Evolutionary conservation across 2,113 vertebrate genomes (phyloP), one percentile per base, ranked within the genome.

Genomic region (Laticauda colubrina): DNA sequence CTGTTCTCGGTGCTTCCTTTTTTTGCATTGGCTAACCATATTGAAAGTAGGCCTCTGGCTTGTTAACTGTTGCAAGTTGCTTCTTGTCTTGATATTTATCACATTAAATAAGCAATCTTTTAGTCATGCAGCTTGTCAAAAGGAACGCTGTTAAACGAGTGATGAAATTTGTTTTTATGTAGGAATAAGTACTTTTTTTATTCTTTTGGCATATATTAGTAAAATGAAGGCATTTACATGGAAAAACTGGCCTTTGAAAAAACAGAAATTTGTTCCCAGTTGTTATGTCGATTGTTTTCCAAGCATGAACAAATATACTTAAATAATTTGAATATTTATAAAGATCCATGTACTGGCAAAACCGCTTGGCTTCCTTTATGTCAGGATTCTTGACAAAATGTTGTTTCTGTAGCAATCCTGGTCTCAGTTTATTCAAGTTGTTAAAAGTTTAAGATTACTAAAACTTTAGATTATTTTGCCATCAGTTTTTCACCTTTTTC

Each of bases 191-290:
- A 51, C 39, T 90, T 92, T 15, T 86, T 55, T 85, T 64, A 54
- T 85, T n/a, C 57, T 20, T 54, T 43, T 95, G 55, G 20, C 88
- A 59, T 54, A 34, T 59, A 93, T 85, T 92, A 75, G 21, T 85
- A 81, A 95, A n/a, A 24, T 59, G 21, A 94, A 87, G 87, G 94
- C 59, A 92, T 90, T 29, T 86, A 61, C 39, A 89, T 92, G 61
- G 24, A 7, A 5, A 93, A 90, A 20, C 48, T 81, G n/a, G 88
- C 85, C 3, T 45, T 7, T 61, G 91, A 88, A 51, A 5, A 51
- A 90, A 56, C 53, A 69, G 59, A 96, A 92, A 96, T 89, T 75
- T 93, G 45, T 34, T n/a, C 11, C 57, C 85, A 14, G 45, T 92
- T 91, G 0, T 0, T 93, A 3, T 89, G 34, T 4, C 0, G 21